Evolutionary conservation across 2,888 invertebrate genomes (phyloP).

Genomic region (Drosophila prolongata): DNA sequence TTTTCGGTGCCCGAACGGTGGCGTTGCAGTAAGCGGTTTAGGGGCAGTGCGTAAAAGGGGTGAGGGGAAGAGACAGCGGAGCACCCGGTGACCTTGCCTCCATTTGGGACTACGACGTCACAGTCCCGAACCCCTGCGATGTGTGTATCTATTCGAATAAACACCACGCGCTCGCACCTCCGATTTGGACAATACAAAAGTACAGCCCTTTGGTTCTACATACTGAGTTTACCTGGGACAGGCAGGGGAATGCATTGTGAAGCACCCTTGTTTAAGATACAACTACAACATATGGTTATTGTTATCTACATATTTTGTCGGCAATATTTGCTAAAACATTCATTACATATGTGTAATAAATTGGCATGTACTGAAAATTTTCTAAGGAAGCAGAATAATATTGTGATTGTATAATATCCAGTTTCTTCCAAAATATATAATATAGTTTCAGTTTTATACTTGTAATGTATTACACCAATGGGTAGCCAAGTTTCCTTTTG

Average conservation of each 20-base stretch:
- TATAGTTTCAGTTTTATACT: too few species aligned
- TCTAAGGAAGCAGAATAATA: too few species aligned
- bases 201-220: constrained; percentile 1
- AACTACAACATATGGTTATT: too few species aligned
- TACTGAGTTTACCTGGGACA: background rate
- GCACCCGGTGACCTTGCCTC: constrained; percentile 36
- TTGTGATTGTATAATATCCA: too few species aligned
- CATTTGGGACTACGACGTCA: constrained; percentile 13
- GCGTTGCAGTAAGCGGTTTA: constrained; percentile 13
- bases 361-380: too few species aligned
- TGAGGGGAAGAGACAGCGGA: background rate
- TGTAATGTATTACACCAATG: too few species aligned
- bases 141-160: constrained; percentile 27
- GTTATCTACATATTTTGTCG: too few species aligned
- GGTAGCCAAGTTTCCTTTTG: too few species aligned
- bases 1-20: constrained; percentile 5
- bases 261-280: background rate
- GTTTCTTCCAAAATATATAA: too few species aligned
- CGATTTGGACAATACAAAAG: background rate
- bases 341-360: too few species aligned
- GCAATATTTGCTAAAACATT: too few species aligned
- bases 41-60: background rate
- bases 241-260: background rate
- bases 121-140: background rate
- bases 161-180: constrained; percentile 18